Conservation (phyloP, 1,140 invertebrate genomes). For the Polyergus mexicanus region DNA sequence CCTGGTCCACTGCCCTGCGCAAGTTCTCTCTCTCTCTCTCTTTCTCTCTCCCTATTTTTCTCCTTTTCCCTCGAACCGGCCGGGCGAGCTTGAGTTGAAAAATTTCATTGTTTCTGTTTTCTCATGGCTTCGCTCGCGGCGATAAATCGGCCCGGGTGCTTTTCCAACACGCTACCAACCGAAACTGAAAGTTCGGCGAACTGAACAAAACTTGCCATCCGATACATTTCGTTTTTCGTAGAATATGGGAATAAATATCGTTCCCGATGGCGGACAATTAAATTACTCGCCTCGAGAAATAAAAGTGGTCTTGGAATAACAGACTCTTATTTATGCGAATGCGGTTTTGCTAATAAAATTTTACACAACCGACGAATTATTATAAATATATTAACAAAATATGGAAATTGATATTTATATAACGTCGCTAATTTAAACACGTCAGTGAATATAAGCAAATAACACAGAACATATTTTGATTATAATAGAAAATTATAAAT, state of each 20-base stretch:
- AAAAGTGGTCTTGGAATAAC: constrained; percentile 26
- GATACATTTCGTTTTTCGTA: constrained; percentile 33
- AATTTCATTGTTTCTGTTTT: constrained; percentile 76
- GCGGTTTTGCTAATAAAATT: not conserved
- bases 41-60: not conserved
- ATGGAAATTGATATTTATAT: constrained; percentile 6
- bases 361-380: not conserved
- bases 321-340: not conserved
- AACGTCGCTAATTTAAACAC: constrained; percentile 8
- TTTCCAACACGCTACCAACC: constrained; percentile 45
- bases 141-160: constrained; percentile 69
- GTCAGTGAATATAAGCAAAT: not conserved
- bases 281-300: constrained; percentile 39
- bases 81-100: constrained; percentile 63
- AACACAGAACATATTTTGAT: too few species aligned
- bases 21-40: too few species aligned
- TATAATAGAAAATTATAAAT: too few species aligned
- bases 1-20: constrained; percentile 12
- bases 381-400: not conserved
- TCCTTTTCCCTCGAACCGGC: not conserved
- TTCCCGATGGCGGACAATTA: constrained; percentile 34
- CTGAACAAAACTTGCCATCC: constrained; percentile 38
- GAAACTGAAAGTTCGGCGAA: constrained; percentile 43
- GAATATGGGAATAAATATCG: constrained; percentile 51
- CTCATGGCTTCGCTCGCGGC: constrained; percentile 40